A percentile compares a stretch with the other conserved stretches of the same genome.
Evolutionary conservation across 2,888 invertebrate genomes (phyloP).

Genomic region (Dicranocentrus wangi): DNA sequence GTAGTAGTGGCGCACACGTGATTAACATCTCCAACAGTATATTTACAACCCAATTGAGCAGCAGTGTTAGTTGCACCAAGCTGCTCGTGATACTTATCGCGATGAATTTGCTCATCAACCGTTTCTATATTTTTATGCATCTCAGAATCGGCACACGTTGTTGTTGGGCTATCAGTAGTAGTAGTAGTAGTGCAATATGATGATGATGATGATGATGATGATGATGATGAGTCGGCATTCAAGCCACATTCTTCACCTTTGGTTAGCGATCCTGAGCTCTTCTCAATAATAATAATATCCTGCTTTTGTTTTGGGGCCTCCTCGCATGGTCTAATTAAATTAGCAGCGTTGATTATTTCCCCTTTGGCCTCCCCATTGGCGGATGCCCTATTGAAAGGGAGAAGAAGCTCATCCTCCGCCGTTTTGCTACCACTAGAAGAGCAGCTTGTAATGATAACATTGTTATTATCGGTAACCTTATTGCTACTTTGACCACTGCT

Average conservation of each 20-base stretch:
- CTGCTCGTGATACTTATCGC: constrained; percentile 20
- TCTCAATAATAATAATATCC: no score
- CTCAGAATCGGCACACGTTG: not conserved
- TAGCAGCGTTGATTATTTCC: constrained; percentile 11
- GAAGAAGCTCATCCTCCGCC: not conserved
- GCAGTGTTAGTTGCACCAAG: constrained; percentile 41
- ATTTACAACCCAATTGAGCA: constrained; percentile 64
- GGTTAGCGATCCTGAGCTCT: not conserved
- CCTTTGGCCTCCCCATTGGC: not conserved
- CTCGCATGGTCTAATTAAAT: constrained; percentile 55
- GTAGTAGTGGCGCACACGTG: not conserved
- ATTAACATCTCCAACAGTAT: constrained; percentile 39
- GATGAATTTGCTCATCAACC: constrained; percentile 38
- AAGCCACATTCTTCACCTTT: no score
- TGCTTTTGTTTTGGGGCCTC: constrained; percentile 23
- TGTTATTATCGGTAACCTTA: not conserved
- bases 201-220: no score
- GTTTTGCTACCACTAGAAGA: not conserved
- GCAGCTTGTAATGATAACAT: not conserved
- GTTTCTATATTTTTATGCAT: constrained; percentile 18
- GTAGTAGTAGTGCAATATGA: not conserved
- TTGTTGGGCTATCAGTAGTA: not conserved
- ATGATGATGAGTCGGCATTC: no score
- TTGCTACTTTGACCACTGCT: no score
- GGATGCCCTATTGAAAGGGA: constrained; percentile 61